Evolutionary conservation across 2,797 vertebrate genomes (phyloP), one percentile per base, ranked within the genome.

Genomic region (Choloepus didactylus): DNA sequence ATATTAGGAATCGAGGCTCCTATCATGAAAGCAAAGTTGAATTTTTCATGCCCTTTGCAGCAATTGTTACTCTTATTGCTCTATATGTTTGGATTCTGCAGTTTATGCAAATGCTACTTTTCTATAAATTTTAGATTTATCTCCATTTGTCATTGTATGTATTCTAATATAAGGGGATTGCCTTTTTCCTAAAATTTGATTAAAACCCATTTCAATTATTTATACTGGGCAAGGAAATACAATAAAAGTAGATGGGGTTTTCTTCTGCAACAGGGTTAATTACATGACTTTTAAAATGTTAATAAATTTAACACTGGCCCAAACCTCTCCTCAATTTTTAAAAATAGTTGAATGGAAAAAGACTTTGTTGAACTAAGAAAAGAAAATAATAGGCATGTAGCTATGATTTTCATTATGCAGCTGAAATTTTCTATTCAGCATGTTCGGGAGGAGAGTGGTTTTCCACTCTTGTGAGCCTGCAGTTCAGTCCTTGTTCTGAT

Each of bases 61-160:
- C 98, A 98, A 98, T 98, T 98, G 98, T 98, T 98, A 98, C 98
- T 93, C 89, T 98, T 99, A 99, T 98, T 98, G 98, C 98, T 97
- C 98, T 98, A 96, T 98, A 98, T 99, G 98, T 99, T 99, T 99
- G 98, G 99, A 98, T 99, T 99, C 99, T 99, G 99, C 98, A 98
- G 98, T 99, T 99, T 99, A 99, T 99, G 99, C 99, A 99, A 99
- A 99, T 99, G 96, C 89, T 97, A 97, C 91, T 98, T 98, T 99
- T 99, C 99, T 99, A 99, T 99, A 99, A 99, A 99, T 99, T 99
- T 99, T 99, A 99, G 98, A 99, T 99, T 99, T 98, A 98, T 99
- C 99, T 99, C 98, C 98, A 99, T 99, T 99, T 98, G 98, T 99
- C 99, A 99, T 97, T 98, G 97, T 98, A 93, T 96, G 88, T 98